These are phyloP conservation scores for Calyptommatus sinebrachiatus DNA, from an alignment of 2,113 vertebrate species.

Conservation along the genomic window DNA sequence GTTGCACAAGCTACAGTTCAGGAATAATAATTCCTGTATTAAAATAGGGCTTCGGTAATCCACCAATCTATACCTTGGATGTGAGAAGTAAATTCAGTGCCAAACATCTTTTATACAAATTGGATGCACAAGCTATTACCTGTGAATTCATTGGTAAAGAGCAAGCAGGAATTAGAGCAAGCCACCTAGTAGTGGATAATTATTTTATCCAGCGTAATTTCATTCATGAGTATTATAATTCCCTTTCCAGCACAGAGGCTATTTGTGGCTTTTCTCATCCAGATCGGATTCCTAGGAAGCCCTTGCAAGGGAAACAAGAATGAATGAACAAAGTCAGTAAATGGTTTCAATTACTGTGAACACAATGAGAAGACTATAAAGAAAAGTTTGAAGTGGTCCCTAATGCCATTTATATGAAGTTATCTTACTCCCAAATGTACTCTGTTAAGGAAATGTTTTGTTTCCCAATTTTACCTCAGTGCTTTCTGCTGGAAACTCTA, in stretches of 20 bases:
- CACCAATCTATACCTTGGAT: constrained; percentile 6
- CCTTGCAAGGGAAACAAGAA: neutral
- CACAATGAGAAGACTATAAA: neutral
- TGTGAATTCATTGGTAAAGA: neutral
- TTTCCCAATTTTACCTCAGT: neutral
- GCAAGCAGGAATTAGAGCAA: neutral
- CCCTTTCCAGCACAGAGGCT: neutral
- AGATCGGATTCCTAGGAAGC: neutral
- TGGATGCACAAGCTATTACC: neutral
- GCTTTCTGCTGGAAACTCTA: neutral
- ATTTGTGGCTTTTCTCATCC: neutral
- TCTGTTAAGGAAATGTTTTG: neutral
- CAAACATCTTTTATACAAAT: neutral
- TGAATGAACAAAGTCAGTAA: neutral
- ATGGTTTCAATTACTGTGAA: neutral
- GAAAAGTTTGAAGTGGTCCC: constrained; percentile 6
- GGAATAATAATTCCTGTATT: constrained; percentile 20
- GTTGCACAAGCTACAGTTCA: neutral
- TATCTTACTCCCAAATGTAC: neutral
- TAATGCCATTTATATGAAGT: constrained; percentile 1
- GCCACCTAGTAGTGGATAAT: neutral
- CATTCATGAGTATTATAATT: neutral
- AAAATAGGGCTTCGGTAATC: neutral
- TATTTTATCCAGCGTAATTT: neutral
- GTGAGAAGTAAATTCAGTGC: constrained; percentile 5